Percentiles rank a stretch among this genome's conserved stretches.
Evolutionary conservation across 2,113 vertebrate species (phyloP).

Genomic region (Prolemur simus): DNA sequence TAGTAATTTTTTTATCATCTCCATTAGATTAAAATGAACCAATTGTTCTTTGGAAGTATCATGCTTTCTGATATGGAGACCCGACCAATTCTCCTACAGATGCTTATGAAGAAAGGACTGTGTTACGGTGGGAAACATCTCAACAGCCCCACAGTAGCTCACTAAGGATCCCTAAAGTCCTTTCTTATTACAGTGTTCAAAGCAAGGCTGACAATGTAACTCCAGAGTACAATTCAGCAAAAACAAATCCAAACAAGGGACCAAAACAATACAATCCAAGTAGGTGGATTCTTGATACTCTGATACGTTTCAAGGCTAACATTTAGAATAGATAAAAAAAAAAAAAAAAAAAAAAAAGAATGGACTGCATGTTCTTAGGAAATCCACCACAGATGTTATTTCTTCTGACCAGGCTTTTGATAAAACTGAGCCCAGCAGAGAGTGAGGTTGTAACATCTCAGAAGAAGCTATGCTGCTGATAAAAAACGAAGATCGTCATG

Average conservation of each 20-base stretch:
- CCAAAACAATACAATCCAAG: background rate
- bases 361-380: background rate
- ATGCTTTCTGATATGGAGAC: background rate
- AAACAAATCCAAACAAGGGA: background rate
- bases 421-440: background rate
- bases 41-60: background rate
- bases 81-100: background rate
- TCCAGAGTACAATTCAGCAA: too few relatives aligned
- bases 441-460: background rate
- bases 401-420: background rate
- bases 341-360: background rate
- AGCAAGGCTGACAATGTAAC: background rate
- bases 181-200: background rate
- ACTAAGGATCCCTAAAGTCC: background rate
- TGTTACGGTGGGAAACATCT: background rate
- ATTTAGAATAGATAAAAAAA: background rate
- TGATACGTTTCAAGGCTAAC: background rate
- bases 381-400: background rate
- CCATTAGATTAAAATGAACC: background rate
- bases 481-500: background rate
- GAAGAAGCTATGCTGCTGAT: background rate
- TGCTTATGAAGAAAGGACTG: background rate
- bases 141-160: background rate
- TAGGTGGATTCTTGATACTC: background rate
- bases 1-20: background rate